Conservation (phyloP, 2,113 vertebrate genomes). For the Gnathonemus echidnorhynchus region DNA sequence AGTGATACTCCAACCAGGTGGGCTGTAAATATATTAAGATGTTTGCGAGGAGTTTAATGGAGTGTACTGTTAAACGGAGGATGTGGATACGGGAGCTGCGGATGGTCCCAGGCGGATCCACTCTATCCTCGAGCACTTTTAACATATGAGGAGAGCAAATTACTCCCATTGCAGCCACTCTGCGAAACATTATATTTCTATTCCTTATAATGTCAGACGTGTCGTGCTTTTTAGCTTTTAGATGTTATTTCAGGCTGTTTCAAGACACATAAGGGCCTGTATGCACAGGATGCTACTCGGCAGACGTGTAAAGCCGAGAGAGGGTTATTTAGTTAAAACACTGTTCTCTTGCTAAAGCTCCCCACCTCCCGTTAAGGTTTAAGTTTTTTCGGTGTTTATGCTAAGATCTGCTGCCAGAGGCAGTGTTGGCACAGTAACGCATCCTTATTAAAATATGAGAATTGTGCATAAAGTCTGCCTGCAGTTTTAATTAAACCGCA, state of each 20-base stretch:
- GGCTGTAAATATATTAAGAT: conserved; percentile 23
- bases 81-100: background rate
- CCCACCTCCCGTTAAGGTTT: background rate
- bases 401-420: conserved; percentile 8
- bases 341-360: background rate
- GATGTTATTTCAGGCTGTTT: background rate
- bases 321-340: background rate
- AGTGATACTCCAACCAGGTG: conserved; percentile 24
- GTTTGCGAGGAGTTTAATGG: conserved; percentile 24
- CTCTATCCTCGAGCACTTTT: conserved; percentile 17
- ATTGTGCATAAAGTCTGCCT: conserved; percentile 57
- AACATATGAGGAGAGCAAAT: conserved; percentile 8
- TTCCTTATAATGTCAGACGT: background rate
- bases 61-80: conserved; percentile 5
- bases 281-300: background rate
- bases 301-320: background rate
- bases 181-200: conserved; percentile 1
- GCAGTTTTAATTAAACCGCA: conserved; percentile 65
- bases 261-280: background rate
- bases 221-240: background rate
- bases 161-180: background rate
- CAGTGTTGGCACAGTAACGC: background rate
- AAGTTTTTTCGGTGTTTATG: background rate
- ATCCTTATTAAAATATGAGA: background rate
- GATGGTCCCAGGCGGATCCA: background rate